Conservation (phyloP, 2,888 invertebrate genomes). For the Pseudococcus viburni region DNA sequence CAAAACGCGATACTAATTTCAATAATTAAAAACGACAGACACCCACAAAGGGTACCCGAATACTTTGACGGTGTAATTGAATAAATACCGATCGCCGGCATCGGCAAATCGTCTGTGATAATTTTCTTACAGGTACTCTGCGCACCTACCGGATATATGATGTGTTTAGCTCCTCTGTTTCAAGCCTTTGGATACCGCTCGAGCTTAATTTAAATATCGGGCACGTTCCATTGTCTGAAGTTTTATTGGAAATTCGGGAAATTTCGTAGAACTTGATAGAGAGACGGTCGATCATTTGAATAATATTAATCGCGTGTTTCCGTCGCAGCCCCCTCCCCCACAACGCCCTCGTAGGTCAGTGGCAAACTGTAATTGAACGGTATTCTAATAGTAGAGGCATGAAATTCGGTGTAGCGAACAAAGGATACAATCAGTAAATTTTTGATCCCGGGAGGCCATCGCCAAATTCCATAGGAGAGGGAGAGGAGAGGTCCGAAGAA, state of each 20-base stretch:
- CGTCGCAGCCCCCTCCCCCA: too few species aligned
- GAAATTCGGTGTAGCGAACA: too few species aligned
- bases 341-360: too few species aligned
- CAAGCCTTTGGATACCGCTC: neutral
- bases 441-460: too few species aligned
- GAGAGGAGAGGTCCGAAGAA: too few species aligned
- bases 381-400: too few species aligned
- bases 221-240: neutral
- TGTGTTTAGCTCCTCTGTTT: neutral
- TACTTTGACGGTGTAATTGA: constrained; percentile 34
- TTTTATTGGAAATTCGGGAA: constrained; percentile 48
- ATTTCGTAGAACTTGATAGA: constrained; percentile 7
- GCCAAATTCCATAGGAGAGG: too few species aligned
- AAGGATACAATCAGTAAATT: too few species aligned
- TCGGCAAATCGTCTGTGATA: neutral
- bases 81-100: constrained; percentile 7
- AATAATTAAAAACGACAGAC: constrained; percentile 50
- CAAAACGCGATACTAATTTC: constrained; percentile 61
- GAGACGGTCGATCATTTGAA: neutral
- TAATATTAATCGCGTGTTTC: constrained; percentile 10
- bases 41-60: constrained; percentile 36
- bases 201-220: constrained; percentile 16
- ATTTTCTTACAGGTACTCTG: too few species aligned
- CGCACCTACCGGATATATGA: neutral
- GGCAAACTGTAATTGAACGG: too few species aligned